These are phyloP conservation scores for Pharmacophagus antenor DNA, from an alignment of 2,888 invertebrate species.

Conservation along the genomic window DNA sequence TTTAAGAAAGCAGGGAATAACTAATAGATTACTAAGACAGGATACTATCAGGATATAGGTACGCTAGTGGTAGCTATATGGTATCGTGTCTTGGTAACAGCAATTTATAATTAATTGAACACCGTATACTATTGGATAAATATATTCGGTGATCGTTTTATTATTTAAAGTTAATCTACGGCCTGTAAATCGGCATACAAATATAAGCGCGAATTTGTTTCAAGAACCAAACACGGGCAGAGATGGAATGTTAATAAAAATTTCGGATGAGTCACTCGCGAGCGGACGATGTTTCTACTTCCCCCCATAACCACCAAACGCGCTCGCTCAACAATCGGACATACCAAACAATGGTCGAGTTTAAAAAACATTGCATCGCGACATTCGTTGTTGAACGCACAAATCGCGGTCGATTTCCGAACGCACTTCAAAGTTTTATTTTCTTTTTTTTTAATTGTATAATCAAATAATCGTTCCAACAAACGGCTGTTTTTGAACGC, in stretches of 20 bases:
- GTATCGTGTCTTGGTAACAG: too few relatives aligned
- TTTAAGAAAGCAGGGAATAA: too few relatives aligned
- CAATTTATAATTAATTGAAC: too few relatives aligned
- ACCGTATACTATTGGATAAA: too few relatives aligned
- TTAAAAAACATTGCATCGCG: slow-evolving; percentile 25
- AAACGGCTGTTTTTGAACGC: not conserved
- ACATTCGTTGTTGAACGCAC: slow-evolving; percentile 4
- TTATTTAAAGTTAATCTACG: too few relatives aligned
- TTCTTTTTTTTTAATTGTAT: not conserved
- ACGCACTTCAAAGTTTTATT: not conserved
- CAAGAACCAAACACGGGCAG: not conserved
- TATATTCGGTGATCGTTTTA: too few relatives aligned
- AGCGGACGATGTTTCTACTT: slow-evolving; percentile 17
- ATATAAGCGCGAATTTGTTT: not conserved
- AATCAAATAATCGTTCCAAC: not conserved
- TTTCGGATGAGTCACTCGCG: not conserved
- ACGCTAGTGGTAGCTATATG: too few relatives aligned
- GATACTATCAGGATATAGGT: too few relatives aligned
- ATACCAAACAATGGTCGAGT: slow-evolving; percentile 25
- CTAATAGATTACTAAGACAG: too few relatives aligned
- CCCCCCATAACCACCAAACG: slow-evolving; percentile 15
- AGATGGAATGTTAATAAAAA: not conserved
- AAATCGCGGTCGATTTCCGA: not conserved
- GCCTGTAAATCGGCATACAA: not conserved
- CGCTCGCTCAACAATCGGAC: slow-evolving; percentile 19